Base-by-base conservation (phyloP, 2,888 invertebrate genomes). In the Molorchus minor region DNA sequence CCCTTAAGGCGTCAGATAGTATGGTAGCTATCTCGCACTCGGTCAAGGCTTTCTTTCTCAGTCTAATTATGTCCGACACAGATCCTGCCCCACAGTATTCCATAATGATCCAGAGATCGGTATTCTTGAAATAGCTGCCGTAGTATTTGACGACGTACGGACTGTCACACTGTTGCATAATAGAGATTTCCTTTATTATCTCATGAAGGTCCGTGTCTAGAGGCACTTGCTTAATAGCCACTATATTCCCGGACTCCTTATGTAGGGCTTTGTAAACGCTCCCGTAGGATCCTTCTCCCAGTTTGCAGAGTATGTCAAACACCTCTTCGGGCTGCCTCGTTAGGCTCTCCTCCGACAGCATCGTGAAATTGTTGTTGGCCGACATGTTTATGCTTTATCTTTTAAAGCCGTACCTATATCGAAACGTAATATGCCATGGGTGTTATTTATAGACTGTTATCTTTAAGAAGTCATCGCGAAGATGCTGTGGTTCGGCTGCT, bases 151-250 rank as follows among this genome's bases (percentile, higher is more conserved):
- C 99, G 66, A 99, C 98, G 83, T 95, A 98, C 36, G 96, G 96
- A 74, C 95, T 96, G 85, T 99, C 98, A 83, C 99, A 99, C 83
- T 99, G 98, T 84, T 99, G 98, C 99, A 99, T 99, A 77, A 99
- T 99, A 69, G 97, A 97, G 78, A 99, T 99, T 86, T 99, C 99
- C 83, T 98, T 98, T 78, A 98, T 98, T 77, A 98, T 98, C 86
- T 98, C 98, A 82, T 98, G 97, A 70, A 98, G 87, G 84, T 99
- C 98, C 0, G 98, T 98, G 82, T 99, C 98, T 43, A 99, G 97
- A 20, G 98, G 98, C 71, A 98, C 97, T 85, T 98, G 94, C 82
- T 99, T 99, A 78, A 99, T 98, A 63, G 99, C 99, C 76, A 98
- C 87, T 35, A 92, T 89, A 80, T 91, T 96, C 52, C 97, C 97